Conservation (phyloP, 2,797 vertebrate genomes). For the Fringilla coelebs region DNA sequence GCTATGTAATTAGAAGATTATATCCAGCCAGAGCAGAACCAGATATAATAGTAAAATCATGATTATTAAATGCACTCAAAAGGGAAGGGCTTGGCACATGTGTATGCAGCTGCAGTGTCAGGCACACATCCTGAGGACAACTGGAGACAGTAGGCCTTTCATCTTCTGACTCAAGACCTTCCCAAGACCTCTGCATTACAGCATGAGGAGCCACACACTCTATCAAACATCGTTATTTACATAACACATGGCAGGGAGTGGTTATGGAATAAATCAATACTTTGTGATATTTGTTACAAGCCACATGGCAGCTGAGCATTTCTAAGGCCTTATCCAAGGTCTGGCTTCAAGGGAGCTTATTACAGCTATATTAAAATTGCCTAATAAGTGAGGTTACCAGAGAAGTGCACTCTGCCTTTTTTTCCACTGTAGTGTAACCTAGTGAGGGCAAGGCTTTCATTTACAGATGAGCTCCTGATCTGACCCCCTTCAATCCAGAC, state of each 20-base stretch:
- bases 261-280: slow-evolving; percentile 58
- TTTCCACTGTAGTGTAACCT: background rate
- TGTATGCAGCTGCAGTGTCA: slow-evolving; percentile 29
- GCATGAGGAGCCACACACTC: background rate
- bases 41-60: background rate
- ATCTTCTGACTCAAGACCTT: slow-evolving; percentile 46
- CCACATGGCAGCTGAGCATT: slow-evolving; percentile 50
- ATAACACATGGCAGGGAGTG: slow-evolving; percentile 38
- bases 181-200: slow-evolving; percentile 38
- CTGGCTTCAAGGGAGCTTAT: slow-evolving; percentile 29
- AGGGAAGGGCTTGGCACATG: background rate
- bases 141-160: slow-evolving; percentile 39
- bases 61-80: background rate
- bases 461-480: background rate
- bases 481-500: background rate
- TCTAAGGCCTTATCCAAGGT: slow-evolving; percentile 29
- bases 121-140: slow-evolving; percentile 1
- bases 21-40: background rate
- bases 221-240: slow-evolving; percentile 19
- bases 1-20: background rate
- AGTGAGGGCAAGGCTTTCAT: background rate
- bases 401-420: background rate
- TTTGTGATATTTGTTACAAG: slow-evolving; percentile 52
- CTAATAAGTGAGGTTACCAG: slow-evolving; percentile 8
- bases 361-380: slow-evolving; percentile 35